Percentiles rank a stretch among this genome's conserved stretches.
Conservation (phyloP, 2,888 invertebrate genomes). For the Carabus problematicus region DNA sequence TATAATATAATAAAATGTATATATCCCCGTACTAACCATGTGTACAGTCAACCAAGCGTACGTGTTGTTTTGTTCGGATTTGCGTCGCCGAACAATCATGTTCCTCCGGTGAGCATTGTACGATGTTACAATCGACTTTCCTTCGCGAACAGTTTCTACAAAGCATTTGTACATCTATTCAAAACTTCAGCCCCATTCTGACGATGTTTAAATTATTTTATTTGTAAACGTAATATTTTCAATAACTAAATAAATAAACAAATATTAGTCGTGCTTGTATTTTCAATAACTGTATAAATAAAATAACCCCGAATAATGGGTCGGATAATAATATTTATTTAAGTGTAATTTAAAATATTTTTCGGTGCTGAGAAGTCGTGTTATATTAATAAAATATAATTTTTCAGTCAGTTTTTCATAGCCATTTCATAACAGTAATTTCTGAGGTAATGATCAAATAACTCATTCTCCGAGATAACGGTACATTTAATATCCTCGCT, state of each 20-base stretch:
- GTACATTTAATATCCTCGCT: no score
- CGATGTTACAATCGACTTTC: slow-evolving; percentile 35
- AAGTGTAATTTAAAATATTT: no score
- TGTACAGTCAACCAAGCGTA: slow-evolving; percentile 35
- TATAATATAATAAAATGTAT: slow-evolving; percentile 60
- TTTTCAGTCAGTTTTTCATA: no score
- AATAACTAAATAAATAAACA: background rate
- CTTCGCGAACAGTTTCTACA: slow-evolving; percentile 19
- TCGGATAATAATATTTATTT: no score
- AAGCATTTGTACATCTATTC: slow-evolving; percentile 7
- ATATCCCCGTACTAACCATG: slow-evolving; percentile 46
- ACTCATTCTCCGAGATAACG: no score
- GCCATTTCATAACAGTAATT: no score
- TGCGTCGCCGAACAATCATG: slow-evolving; percentile 14
- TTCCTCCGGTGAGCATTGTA: slow-evolving; percentile 22
- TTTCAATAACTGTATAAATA: no score
- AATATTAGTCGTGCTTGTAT: slow-evolving; percentile 3
- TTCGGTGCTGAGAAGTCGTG: no score
- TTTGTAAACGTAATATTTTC: slow-evolving; percentile 3
- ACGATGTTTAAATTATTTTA: slow-evolving; percentile 15
- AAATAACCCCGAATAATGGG: no score
- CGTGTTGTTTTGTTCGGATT: slow-evolving; percentile 30
- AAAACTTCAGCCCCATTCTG: background rate
- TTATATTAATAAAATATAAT: no score
- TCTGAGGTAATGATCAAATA: no score